Conservation (phyloP, 2,888 invertebrate species). For the Xylocampa areola region DNA sequence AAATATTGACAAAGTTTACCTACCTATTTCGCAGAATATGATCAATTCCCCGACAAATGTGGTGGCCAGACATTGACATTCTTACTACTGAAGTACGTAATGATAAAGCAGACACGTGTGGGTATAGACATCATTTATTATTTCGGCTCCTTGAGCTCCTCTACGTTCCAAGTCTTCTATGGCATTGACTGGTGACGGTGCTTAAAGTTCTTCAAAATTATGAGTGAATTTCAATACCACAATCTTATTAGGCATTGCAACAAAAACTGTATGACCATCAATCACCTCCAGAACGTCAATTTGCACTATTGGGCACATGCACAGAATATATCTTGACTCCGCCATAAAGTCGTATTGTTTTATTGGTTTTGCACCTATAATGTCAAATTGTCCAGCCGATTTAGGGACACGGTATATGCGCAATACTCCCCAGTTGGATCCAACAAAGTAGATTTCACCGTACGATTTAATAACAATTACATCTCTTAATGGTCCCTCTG, state of each 20-base stretch:
- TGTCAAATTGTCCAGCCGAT: slow-evolving; percentile 68
- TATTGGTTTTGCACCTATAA: slow-evolving; percentile 71
- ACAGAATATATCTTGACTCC: slow-evolving; percentile 70
- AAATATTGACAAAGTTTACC: no score
- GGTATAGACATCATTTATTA: no score
- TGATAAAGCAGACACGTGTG: no score
- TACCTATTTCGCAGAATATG: no score
- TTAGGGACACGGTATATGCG: slow-evolving; percentile 77
- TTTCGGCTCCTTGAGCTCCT: no score
- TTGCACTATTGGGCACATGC: slow-evolving; percentile 73
- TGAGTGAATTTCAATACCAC: slow-evolving; percentile 74
- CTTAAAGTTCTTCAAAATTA: slow-evolving; percentile 61
- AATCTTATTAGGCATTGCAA: slow-evolving; percentile 82
- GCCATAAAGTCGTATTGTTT: slow-evolving; percentile 79
- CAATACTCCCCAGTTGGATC: slow-evolving; percentile 76
- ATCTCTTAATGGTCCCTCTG: slow-evolving; percentile 70
- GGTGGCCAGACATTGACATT: no score
- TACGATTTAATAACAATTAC: slow-evolving; percentile 73
- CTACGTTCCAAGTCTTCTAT: no score
- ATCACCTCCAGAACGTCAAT: slow-evolving; percentile 76
- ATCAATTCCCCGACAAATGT: no score
- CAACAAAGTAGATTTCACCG: slow-evolving; percentile 78
- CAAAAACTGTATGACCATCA: slow-evolving; percentile 75
- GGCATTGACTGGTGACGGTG: no score
- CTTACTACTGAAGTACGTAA: no score